Evolutionary conservation across 2,888 invertebrate genomes (phyloP).

Genomic region (Pediacus dermestoides): DNA sequence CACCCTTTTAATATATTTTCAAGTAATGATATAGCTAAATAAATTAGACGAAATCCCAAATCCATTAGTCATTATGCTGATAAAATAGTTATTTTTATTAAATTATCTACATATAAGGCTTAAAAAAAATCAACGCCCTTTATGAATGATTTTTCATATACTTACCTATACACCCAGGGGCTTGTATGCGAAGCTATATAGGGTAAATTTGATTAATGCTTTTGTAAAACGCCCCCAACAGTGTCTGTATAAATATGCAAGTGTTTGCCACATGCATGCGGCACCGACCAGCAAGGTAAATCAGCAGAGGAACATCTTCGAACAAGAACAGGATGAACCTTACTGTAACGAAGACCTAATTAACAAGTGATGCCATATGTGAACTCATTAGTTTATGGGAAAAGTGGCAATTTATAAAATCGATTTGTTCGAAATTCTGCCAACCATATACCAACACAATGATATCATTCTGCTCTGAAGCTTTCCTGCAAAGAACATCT

Average conservation of each 20-base stretch:
- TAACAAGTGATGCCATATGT: slow-evolving; percentile 39
- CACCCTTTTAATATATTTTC: too few relatives aligned
- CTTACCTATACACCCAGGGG: too few relatives aligned
- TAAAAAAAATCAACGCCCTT: too few relatives aligned
- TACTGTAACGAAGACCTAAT: slow-evolving; percentile 31
- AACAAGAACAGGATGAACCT: slow-evolving; percentile 24
- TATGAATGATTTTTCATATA: too few relatives aligned
- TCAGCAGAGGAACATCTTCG: slow-evolving; percentile 5
- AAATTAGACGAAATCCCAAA: too few relatives aligned
- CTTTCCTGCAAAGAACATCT: too few relatives aligned
- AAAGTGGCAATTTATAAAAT: slow-evolving; percentile 33
- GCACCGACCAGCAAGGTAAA: slow-evolving; percentile 21
- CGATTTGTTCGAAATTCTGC: slow-evolving; percentile 33
- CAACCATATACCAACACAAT: slow-evolving; percentile 14
- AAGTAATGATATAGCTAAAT: too few relatives aligned
- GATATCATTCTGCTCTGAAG: too few relatives aligned
- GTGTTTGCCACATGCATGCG: slow-evolving; percentile 31
- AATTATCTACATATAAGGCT: too few relatives aligned
- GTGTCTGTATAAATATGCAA: slow-evolving; percentile 20
- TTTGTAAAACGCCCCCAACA: slow-evolving; percentile 24
- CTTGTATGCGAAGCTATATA: too few relatives aligned
- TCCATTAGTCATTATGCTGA: too few relatives aligned
- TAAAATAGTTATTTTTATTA: too few relatives aligned
- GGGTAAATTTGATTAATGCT: slow-evolving; percentile 28
- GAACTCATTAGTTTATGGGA: slow-evolving; percentile 39